Evolutionary conservation across 1,140 invertebrate species (phyloP).

Genomic region (Trichonephila inaurata): DNA sequence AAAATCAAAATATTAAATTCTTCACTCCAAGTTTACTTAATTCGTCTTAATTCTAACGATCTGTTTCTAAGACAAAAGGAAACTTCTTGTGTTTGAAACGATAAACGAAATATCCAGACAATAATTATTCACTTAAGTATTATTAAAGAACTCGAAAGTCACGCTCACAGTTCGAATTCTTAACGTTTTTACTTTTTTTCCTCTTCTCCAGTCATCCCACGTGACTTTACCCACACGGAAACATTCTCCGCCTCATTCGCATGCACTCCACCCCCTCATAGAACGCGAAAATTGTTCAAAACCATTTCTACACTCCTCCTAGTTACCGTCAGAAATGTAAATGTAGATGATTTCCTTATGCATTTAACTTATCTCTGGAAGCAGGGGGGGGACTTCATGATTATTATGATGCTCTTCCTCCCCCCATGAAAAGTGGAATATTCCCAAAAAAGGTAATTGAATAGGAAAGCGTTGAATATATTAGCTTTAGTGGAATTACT

Average conservation of each 20-base stretch:
- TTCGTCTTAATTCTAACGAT: no score
- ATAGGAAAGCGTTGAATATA: conserved; percentile 56
- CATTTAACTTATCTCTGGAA: conserved; percentile 18
- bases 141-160: neutral
- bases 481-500: conserved; percentile 50
- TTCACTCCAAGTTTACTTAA: no score
- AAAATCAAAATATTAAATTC: no score
- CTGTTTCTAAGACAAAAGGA: no score
- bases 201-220: neutral
- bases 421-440: conserved; percentile 8
- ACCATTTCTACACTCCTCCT: neutral
- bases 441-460: conserved; percentile 56
- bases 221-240: neutral
- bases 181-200: neutral
- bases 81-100: no score
- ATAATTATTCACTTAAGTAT: no score
- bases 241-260: conserved; percentile 19
- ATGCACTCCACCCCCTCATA: neutral
- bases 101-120: no score
- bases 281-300: neutral
- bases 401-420: conserved; percentile 7
- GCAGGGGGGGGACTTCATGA: neutral
- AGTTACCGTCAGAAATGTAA: conserved; percentile 41
- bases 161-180: neutral
- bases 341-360: conserved; percentile 6